phyloP scores from a whole-genome alignment of 2,797 vertebrate species.

The Amblyraja radiata region DNA sequence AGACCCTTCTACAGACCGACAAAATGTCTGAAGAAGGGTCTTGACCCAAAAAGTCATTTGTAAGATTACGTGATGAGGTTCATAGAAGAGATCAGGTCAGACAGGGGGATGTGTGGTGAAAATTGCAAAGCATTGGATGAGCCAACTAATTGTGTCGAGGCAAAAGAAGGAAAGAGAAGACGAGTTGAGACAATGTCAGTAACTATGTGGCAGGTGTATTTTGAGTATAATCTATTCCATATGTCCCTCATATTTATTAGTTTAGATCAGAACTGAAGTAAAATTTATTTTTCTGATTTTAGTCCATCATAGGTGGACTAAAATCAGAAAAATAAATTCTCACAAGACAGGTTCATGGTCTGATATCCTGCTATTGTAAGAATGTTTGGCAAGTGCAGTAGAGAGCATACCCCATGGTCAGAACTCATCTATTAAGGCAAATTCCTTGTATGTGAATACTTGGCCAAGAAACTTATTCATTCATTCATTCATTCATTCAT shows the following conservation, averaged over 20 bases:
- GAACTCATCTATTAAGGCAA: too few species aligned
- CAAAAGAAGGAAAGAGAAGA: background rate
- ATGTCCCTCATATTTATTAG: background rate
- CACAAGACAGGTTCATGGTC: background rate
- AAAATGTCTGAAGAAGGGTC: too few species aligned
- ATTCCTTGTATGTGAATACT: too few species aligned
- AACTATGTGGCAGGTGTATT: background rate
- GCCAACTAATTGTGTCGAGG: background rate
- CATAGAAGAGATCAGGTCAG: background rate
- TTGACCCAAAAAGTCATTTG: background rate
- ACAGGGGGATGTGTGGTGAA: background rate
- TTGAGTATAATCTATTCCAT: background rate
- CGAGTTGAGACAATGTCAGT: background rate
- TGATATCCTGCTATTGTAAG: background rate
- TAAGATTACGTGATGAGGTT: background rate
- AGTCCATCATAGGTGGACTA: too few species aligned
- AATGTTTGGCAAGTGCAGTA: background rate
- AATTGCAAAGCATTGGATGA: background rate
- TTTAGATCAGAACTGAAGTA: background rate
- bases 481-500: too few species aligned
- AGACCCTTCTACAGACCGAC: too few species aligned
- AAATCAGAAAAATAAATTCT: background rate
- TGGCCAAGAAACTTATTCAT: too few species aligned
- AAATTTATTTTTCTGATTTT: too few species aligned
- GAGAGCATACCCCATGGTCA: background rate